phyloP scores from a whole-genome alignment of 2,113 vertebrate genomes.

The Microcebus jonahi region DNA sequence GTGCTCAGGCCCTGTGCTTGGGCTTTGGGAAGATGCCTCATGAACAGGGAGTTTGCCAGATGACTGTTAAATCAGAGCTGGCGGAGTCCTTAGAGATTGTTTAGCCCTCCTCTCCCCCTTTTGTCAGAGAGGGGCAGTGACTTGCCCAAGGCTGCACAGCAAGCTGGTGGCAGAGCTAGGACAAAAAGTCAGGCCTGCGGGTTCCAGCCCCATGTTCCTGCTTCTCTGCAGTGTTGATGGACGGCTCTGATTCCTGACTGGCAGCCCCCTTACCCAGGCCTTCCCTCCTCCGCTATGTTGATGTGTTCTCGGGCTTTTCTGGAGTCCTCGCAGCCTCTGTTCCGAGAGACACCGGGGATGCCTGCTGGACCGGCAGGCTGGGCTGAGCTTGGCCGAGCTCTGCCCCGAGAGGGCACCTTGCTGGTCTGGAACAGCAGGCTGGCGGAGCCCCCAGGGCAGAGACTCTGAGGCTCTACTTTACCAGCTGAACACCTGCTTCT shows the following conservation, averaged over 20 bases:
- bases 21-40: neutral
- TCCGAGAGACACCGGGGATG: neutral
- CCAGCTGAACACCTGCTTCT: neutral
- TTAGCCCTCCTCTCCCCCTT: neutral
- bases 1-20: neutral
- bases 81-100: neutral
- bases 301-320: neutral
- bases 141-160: neutral
- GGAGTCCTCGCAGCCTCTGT: neutral
- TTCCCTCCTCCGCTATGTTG: neutral
- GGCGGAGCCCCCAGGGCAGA: neutral
- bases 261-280: neutral
- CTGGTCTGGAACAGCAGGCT: rapidly evolving
- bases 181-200: neutral
- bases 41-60: neutral
- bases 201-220: neutral
- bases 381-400: neutral
- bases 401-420: neutral
- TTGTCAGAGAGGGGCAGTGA: neutral
- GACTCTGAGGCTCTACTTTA: neutral
- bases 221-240: neutral
- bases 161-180: neutral
- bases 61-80: neutral
- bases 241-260: neutral
- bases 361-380: neutral